A percentile compares a stretch with the other conserved stretches of the same genome.
Conservation (phyloP, 2,113 vertebrate genomes). For the Alligator sinensis region DNA sequence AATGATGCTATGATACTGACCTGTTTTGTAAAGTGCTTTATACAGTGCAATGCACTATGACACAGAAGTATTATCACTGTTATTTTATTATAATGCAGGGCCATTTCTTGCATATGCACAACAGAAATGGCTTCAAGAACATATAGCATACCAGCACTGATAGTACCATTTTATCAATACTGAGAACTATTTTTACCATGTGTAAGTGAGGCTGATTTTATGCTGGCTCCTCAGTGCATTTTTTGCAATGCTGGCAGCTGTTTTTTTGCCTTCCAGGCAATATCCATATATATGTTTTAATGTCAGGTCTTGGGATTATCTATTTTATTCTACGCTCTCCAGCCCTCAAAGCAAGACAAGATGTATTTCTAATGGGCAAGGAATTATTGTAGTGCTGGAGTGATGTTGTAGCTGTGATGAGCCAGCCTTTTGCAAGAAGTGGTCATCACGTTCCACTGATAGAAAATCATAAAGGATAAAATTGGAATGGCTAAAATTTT, state of each 20-base stretch:
- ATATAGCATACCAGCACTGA: not conserved
- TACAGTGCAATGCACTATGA: not conserved
- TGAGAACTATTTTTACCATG: not conserved
- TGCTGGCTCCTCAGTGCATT: not conserved
- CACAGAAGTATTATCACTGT: not conserved
- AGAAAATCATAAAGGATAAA: not conserved
- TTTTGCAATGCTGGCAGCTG: accelerated
- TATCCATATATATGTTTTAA: not conserved
- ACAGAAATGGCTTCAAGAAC: no score
- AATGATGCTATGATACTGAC: no score
- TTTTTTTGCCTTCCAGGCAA: not conserved
- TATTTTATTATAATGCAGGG: not conserved
- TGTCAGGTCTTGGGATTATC: accelerated
- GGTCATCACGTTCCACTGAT: no score
- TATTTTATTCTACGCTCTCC: not conserved
- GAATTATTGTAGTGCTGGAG: not conserved
- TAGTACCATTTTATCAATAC: not conserved
- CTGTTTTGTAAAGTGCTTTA: no score
- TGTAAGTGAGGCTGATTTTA: not conserved
- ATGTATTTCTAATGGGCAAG: not conserved
- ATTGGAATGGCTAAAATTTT: not conserved
- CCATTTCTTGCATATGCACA: not conserved
- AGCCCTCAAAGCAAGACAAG: not conserved
- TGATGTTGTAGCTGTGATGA: no score
- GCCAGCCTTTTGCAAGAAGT: no score